These are phyloP conservation scores for Sinhomidia bicolor DNA, from an alignment of 2,888 invertebrate species.

Conservation along the genomic window DNA sequence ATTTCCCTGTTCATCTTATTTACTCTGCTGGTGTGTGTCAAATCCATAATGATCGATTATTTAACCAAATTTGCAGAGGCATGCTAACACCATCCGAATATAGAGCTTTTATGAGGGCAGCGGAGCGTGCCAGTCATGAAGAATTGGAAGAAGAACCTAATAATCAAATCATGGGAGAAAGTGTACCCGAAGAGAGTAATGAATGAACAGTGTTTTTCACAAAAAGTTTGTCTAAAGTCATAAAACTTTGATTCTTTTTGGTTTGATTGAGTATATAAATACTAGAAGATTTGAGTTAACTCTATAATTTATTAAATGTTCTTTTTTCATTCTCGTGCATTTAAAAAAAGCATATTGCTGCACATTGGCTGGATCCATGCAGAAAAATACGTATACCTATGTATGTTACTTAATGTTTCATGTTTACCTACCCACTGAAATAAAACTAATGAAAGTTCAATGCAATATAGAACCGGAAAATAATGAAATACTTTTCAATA, in stretches of 20 bases:
- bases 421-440: too few relatives aligned
- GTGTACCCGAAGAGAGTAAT: not conserved
- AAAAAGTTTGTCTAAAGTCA: not conserved
- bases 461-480: too few relatives aligned
- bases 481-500: too few relatives aligned
- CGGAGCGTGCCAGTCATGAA: conserved; percentile 72
- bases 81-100: conserved; percentile 80
- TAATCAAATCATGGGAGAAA: not conserved
- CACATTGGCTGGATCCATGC: too few relatives aligned
- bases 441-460: too few relatives aligned
- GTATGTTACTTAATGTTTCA: too few relatives aligned
- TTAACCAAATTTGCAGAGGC: conserved; percentile 67
- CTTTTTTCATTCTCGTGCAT: too few relatives aligned
- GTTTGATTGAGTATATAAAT: too few relatives aligned
- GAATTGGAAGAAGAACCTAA: not conserved
- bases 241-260: not conserved
- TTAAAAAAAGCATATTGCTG: too few relatives aligned
- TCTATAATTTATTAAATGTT: too few relatives aligned
- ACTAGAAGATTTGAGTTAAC: too few relatives aligned
- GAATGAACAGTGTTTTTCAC: not conserved
- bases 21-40: not conserved
- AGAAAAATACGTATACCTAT: too few relatives aligned
- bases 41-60: not conserved
- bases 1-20: not conserved
- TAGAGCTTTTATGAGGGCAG: conserved; percentile 75